phyloP scores from a whole-genome alignment of 2,888 invertebrate genomes.

The Halictus quadricinctus region DNA sequence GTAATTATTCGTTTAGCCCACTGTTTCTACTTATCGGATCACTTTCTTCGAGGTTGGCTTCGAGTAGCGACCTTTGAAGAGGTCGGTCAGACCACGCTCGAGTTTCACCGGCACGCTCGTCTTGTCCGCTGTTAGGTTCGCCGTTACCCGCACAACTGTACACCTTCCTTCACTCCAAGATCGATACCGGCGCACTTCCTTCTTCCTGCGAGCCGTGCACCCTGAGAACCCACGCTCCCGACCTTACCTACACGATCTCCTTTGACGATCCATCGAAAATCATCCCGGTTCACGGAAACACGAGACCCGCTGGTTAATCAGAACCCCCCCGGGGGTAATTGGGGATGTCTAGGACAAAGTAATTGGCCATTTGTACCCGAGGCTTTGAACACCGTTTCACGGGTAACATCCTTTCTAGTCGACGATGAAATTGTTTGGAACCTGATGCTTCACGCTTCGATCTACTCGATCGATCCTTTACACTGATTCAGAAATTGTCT shows the following conservation, averaged over 20 bases:
- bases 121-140: slow-evolving; percentile 30
- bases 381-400: not conserved
- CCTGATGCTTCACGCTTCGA: not conserved
- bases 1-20: slow-evolving; percentile 35
- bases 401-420: not conserved
- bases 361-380: not conserved
- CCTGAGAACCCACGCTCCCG: slow-evolving; percentile 49
- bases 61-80: slow-evolving; percentile 77
- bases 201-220: slow-evolving; percentile 53
- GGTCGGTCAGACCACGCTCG: slow-evolving; percentile 76
- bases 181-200: slow-evolving; percentile 61
- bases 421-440: not conserved
- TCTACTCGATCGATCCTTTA: not conserved
- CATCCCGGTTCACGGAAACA: slow-evolving; percentile 33
- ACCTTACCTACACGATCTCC: slow-evolving; percentile 31
- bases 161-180: slow-evolving; percentile 33
- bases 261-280: slow-evolving; percentile 25
- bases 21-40: slow-evolving; percentile 64
- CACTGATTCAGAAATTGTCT: not conserved
- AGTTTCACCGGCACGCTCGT: slow-evolving; percentile 76
- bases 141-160: slow-evolving; percentile 40
- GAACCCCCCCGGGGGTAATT: slow-evolving; percentile 20
- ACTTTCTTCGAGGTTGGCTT: slow-evolving; percentile 77
- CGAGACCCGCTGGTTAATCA: slow-evolving; percentile 10
- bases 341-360: not conserved